Base-by-base conservation (phyloP, 2,888 invertebrate genomes). In the Andrena hattorfiana region DNA sequence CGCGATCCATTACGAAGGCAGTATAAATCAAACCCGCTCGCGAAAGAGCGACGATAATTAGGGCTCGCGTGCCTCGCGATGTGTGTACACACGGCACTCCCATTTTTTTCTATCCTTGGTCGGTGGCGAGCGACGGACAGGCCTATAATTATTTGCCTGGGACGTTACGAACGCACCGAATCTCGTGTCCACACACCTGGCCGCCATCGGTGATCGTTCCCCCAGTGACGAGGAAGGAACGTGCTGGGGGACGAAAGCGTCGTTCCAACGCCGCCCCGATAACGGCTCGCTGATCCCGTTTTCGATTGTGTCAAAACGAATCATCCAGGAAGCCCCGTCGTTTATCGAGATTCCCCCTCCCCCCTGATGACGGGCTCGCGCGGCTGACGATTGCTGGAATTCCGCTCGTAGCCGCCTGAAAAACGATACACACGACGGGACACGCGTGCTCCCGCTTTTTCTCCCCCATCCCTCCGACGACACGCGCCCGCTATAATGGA, bases 291-390 rank as follows among this genome's bases (percentile, higher is more conserved):
- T 16, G 70, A 76, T 60, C 59, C 54, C 62, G 69, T 26, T 71
- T 68, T 67, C 75, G 86, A 85, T 85, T 71, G 67, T 51, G 73
- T 64, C 66, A 20, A 76, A 78, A 66, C 62, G 76, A 74, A 80
- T 71, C 73, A 42, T 66, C 54, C 64, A 26, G 35, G 49, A 48
- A 72, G 59, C 26, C 48, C 49, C 28, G 51, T 51, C 64, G 63
- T 84, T 79, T 64, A 72, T 83, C 71, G 59, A 71, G 71, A 77
- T 78, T 69, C 67, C 56, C 16, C 2, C 3, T 3, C 3, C 51
- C 28, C 20, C 42, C 30, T 42, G 71, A 71, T 72, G 51, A 54
- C 48, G 60, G 32, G 28, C 42, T 16, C 35, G 16, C 28, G n/a
- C 10, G 23, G 10, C 8, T 56, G 10, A n/a, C 62, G 54, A 62